These are phyloP conservation scores for Tridacna gigas DNA, from an alignment of 2,888 invertebrate species.

Conservation along the genomic window DNA sequence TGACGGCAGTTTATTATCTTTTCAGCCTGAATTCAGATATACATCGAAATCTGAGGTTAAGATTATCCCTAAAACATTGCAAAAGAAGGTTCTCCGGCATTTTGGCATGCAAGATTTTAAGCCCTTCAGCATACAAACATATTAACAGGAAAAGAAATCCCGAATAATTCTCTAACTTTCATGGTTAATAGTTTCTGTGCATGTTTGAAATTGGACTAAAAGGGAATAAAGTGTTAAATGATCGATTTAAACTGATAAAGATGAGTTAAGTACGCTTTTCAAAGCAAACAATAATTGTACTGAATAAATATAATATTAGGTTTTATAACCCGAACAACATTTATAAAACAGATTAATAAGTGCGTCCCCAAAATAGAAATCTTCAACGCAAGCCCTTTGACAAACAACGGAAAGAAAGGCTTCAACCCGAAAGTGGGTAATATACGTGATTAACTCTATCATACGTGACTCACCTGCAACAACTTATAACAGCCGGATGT, in stretches of 20 bases:
- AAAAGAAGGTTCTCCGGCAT: no score
- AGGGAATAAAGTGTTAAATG: background rate
- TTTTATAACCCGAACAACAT: conserved; percentile 5
- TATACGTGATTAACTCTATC: background rate
- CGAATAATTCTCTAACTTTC: no score
- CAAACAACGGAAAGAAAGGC: background rate
- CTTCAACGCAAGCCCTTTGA: background rate
- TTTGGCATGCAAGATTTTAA: no score
- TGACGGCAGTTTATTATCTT: background rate
- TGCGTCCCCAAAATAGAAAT: background rate
- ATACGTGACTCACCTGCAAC: no score
- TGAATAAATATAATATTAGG: conserved; percentile 8
- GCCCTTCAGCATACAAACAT: no score
- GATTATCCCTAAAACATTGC: no score
- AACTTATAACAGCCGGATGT: no score
- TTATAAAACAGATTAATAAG: conserved; percentile 7
- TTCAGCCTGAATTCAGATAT: background rate
- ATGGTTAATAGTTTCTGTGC: no score
- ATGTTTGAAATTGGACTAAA: background rate
- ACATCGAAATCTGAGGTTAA: no score
- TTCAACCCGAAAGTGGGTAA: background rate
- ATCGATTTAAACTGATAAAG: conserved; percentile 16
- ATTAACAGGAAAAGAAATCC: no score
- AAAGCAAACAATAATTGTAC: background rate
- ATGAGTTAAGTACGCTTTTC: background rate